phyloP scores from a whole-genome alignment of 2,113 vertebrate genomes.

The Ceratotherium simum region DNA sequence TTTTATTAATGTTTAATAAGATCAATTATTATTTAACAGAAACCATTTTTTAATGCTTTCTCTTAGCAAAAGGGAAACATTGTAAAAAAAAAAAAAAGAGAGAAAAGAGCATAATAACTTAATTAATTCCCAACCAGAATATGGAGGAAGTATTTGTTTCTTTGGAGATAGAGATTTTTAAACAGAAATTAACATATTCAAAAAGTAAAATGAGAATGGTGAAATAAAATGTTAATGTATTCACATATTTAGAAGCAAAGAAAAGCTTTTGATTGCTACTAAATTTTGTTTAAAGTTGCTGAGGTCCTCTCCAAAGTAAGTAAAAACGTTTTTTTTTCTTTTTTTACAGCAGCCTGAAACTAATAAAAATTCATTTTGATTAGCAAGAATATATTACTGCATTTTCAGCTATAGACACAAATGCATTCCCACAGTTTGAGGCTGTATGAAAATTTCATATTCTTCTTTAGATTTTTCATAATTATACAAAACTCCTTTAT shows the following conservation, averaged over 20 bases:
- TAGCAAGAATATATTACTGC: conserved; percentile 20
- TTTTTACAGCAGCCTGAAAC: not conserved
- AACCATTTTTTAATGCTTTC: not conserved
- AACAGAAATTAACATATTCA: conserved; percentile 40
- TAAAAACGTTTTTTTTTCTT: not conserved
- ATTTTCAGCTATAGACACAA: conserved; percentile 51
- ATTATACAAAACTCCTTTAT: not conserved
- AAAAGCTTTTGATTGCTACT: conserved; percentile 50
- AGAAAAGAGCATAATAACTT: not conserved
- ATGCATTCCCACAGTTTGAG: not conserved
- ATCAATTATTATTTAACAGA: conserved; percentile 21
- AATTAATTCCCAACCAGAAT: conserved; percentile 17
- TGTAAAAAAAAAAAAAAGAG: no score
- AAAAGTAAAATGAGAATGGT: conserved; percentile 21
- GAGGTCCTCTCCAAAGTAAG: not conserved
- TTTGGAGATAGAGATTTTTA: not conserved
- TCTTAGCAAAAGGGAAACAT: not conserved
- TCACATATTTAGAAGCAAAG: conserved; percentile 49
- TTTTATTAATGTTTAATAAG: not conserved
- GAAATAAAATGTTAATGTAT: conserved; percentile 60
- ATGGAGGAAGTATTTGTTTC: conserved; percentile 14
- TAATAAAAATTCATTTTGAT: conserved; percentile 64
- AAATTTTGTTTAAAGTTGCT: conserved; percentile 52
- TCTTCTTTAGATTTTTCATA: not conserved
- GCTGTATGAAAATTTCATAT: not conserved